Evolutionary conservation across 2,113 vertebrate genomes (phyloP).

Genomic region (Dascyllus trimaculatus): DNA sequence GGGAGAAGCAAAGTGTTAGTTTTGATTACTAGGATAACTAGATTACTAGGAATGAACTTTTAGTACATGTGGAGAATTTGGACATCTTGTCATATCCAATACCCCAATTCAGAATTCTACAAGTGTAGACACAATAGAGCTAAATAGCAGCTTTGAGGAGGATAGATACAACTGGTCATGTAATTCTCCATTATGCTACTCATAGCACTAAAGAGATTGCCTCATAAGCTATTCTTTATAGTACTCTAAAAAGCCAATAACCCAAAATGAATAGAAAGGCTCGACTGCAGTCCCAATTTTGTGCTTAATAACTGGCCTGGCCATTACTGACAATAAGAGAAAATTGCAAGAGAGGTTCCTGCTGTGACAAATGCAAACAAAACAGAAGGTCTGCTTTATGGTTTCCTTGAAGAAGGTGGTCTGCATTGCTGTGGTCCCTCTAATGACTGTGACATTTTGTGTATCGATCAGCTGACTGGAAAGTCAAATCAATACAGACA

Average conservation of each 20-base stretch:
- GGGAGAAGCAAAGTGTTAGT: slow-evolving; percentile 28
- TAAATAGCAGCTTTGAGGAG: slow-evolving; percentile 8
- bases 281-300: slow-evolving; percentile 48
- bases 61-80: slow-evolving; percentile 9
- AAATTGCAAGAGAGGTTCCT: slow-evolving; percentile 58
- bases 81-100: slow-evolving; percentile 28
- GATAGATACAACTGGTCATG: slow-evolving; percentile 17
- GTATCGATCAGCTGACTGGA: slow-evolving; percentile 74
- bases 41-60: not conserved
- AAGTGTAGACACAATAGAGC: slow-evolving; percentile 6
- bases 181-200: slow-evolving; percentile 36
- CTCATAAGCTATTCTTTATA: slow-evolving; percentile 53
- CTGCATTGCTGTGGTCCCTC: slow-evolving; percentile 48
- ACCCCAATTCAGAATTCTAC: not conserved
- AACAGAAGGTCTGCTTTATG: slow-evolving; percentile 59
- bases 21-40: slow-evolving; percentile 7
- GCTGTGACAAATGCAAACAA: slow-evolving; percentile 60
- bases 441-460: slow-evolving; percentile 79
- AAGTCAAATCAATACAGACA: slow-evolving; percentile 73
- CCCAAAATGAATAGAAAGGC: slow-evolving; percentile 40
- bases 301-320: slow-evolving; percentile 31
- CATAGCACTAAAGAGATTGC: slow-evolving; percentile 30
- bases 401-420: slow-evolving; percentile 45
- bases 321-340: slow-evolving; percentile 51
- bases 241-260: slow-evolving; percentile 43